Evolutionary conservation across 2,888 invertebrate genomes (phyloP).

Genomic region (Harmothoe impar): DNA sequence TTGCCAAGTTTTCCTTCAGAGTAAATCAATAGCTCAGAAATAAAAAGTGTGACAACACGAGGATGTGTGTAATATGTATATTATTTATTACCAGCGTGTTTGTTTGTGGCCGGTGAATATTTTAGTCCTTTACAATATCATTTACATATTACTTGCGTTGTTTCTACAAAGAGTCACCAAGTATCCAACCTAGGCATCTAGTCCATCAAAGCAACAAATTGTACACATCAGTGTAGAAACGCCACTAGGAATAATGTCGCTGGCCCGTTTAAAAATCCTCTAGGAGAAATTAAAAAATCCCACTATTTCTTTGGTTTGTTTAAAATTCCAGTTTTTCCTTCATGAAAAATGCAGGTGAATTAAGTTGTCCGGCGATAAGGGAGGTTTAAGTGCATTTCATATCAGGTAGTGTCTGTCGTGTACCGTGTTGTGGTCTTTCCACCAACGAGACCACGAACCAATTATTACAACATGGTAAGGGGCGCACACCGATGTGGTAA

Average conservation of each 20-base stretch:
- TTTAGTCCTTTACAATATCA: slow-evolving; percentile 21
- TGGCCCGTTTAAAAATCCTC: not conserved
- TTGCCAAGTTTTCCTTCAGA: no score
- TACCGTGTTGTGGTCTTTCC: not conserved
- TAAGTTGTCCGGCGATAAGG: no score
- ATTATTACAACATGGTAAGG: slow-evolving; percentile 44
- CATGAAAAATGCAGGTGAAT: no score
- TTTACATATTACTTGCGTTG: slow-evolving; percentile 43
- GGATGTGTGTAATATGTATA: slow-evolving; percentile 6
- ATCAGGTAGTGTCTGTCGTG: no score
- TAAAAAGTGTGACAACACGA: no score
- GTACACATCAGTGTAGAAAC: slow-evolving; percentile 4
- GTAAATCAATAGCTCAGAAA: no score
- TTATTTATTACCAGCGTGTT: slow-evolving; percentile 11
- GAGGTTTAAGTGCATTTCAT: no score
- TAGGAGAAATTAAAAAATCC: not conserved
- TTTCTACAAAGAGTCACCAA: slow-evolving; percentile 42
- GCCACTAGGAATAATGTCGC: not conserved
- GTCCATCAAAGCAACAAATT: slow-evolving; percentile 37
- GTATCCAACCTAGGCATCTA: slow-evolving; percentile 50
- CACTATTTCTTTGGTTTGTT: slow-evolving; percentile 10
- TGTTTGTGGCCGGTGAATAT: not conserved
- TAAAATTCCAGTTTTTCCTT: not conserved
- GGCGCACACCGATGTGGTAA: not conserved
- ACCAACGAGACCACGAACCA: not conserved